Evolutionary conservation across 35 echinoderm and acorn worm genomes (phyloP), one percentile per base, ranked within the genome.

Genomic region (Nesometra sesokonis): DNA sequence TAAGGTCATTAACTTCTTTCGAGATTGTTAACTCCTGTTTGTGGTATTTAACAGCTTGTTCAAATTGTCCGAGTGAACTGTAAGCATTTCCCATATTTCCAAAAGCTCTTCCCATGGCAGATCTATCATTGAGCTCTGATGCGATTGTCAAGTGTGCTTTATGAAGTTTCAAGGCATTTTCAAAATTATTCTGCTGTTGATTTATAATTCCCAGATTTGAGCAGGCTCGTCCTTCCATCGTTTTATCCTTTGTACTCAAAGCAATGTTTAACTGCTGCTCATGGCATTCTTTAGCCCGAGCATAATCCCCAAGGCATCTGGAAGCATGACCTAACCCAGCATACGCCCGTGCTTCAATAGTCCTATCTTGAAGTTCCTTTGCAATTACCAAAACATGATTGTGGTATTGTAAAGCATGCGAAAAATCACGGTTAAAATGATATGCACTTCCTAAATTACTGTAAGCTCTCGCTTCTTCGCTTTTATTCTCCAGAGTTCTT

Each of bases 371-470:
- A 13, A 92, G 77, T 27, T 83, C 82, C 47, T 92, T 94, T 31
- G 96, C 90, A 30, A 99, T 94, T 27, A 35, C 39, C 88, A 99
- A 83, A 21, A 98, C 95, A 80, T 98, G 37, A 84, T 90, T 90
- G 77, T 98, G 95, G 77, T 87, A 98, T 13, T 89, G 30, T 15
- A 90, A 86, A 13, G 95, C 95, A 78, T 92, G 91, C 15, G 91
- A 90, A 82, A 91, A 98, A 43, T 98, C 91, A 39, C 95, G 87
- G 31, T 92, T 93, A 36, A 91, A 98, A 94, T 98, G 96, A 52
- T 90, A 99, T n/a, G 96, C 96, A 90, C 96, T 99, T 47, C 96
- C 96, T 11, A 99, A 77, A 67, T 99, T 99, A 84, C 96, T 99
- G 46, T 90, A 99, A 17, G 96, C 96, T 43, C 96, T 57, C 11